Base-by-base conservation (phyloP, 1,140 invertebrate species). In the Adoxophyes honmai region DNA sequence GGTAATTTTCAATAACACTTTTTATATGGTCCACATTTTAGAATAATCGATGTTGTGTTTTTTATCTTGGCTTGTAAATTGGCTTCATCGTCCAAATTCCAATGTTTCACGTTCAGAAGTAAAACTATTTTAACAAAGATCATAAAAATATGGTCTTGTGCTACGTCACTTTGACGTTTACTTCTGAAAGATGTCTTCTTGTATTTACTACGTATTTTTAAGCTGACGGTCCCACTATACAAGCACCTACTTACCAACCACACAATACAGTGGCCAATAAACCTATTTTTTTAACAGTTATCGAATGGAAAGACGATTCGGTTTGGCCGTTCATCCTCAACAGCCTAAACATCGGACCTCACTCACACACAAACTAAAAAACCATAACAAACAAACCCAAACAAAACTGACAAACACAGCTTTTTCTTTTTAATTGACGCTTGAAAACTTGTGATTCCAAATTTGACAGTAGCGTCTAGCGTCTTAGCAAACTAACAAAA, bases 381-480 rank as follows among this genome's bases (percentile, higher is more conserved):
- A 3, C 21, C 6, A 28, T 3, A 48, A 48, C 11, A 14, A 15
- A n/a, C n/a, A n/a, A n/a, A n/a, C n/a, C n/a, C n/a, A n/a, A 48
- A 48, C 18, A 48, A 48, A 28, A 48, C 18, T 28, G 42, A 48
- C 39, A 44, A 48, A 48, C 42, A 48, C 42, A 16, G 42, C 42
- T 48, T 48, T 28, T 28, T 48, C 39, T 44, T 48, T 48, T 48
- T 48, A 48, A 48, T 48, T 48, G 42, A 48, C 28, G 42, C 42
- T 48, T 48, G 9, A 48, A 48, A 48, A 48, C 42, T 48, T 48
- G 42, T 48, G 42, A 48, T 48, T 48, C 42, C 42, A 48, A 48
- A 48, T 48, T 48, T 48, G 42, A 48, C 42, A 48, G 42, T 48
- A 48, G 42, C 42, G n/a, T 48, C 14, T n/a, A n/a, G n/a, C n/a